Evolutionary conservation across 2,113 vertebrate species (phyloP), one percentile per base, ranked within the genome.

Genomic region (Lasiurus borealis): DNA sequence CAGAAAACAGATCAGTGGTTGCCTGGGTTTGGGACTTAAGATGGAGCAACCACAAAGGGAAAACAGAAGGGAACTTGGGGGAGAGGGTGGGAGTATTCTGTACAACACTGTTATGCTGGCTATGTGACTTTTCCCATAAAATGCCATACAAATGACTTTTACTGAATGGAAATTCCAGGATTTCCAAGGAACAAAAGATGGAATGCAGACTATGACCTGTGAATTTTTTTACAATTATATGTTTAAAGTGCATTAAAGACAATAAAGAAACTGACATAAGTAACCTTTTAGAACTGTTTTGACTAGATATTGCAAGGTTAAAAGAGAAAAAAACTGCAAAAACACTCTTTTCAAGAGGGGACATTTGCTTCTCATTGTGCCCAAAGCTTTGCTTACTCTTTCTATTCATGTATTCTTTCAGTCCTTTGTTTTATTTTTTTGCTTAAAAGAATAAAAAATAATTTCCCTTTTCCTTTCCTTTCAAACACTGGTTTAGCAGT

Each of bases 371-470:
- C 23, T 52, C 57, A 6, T 36, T 88, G 31, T 52, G 21, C 21
- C 36, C 44, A 13, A 93, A 84, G n/a, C 44, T 88, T 96, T 91
- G 29, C 83, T 85, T 95, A 69, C 34, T 62, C 78, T 95, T 88
- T 50, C 66, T 73, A 36, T 18, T 31, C 16, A 31, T 29, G 16
- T 48, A 29, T 66, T 86, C 18, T 44, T 82, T 93, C 36, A 44
- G 15, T 75, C 25, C n/a, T 83, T 83, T 75, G 16, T 77, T 16
- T 84, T 16, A 48, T 14, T 81, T 69, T 90, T 44, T 19, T 88
- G 29, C 18, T 69, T 73, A 25, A 85, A 91, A 81, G 86, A 21
- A 48, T 72, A 72, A 73, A 72, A 73, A 25, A 25, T 52, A 8
- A 64, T 64, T 46, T 85, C 1, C 36, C 8, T 8, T n/a, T 95